phyloP scores from a whole-genome alignment of 2,113 vertebrate species.

The Stigmatopora nigra region DNA sequence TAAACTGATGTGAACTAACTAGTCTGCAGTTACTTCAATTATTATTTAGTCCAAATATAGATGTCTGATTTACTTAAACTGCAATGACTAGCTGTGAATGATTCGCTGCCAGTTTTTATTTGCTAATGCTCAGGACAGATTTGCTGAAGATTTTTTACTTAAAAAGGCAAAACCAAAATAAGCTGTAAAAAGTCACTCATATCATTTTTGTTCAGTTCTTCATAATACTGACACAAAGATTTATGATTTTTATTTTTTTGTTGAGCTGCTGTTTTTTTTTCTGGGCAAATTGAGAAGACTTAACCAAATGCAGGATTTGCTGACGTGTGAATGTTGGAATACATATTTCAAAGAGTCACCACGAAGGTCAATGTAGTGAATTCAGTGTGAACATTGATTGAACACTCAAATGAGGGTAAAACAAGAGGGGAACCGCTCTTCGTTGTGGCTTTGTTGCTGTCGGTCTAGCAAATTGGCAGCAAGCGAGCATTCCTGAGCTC shows the following conservation, averaged over 20 bases:
- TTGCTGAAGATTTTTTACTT: neutral
- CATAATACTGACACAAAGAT: constrained; percentile 33
- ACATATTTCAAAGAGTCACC: constrained; percentile 22
- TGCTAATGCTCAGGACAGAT: neutral
- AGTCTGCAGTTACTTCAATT: no score
- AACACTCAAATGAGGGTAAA: constrained; percentile 41
- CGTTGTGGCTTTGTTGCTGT: constrained; percentile 73
- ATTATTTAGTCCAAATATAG: no score
- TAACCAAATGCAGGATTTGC: constrained; percentile 38
- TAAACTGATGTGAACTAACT: no score
- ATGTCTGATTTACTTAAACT: no score
- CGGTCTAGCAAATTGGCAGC: constrained; percentile 82
- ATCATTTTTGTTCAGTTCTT: constrained; percentile 50
- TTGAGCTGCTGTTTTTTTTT: constrained; percentile 23
- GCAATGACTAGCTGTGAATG: no score
- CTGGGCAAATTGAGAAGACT: constrained; percentile 37
- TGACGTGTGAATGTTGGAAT: constrained; percentile 23
- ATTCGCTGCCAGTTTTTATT: neutral
- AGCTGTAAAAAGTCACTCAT: constrained; percentile 45
- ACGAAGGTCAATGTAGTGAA: constrained; percentile 22
- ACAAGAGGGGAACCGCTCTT: constrained; percentile 40
- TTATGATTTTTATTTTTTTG: constrained; percentile 49
- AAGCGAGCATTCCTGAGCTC: constrained; percentile 83
- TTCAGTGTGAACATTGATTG: constrained; percentile 20
- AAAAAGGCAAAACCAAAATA: constrained; percentile 27